Evolutionary conservation across 2,797 vertebrate species (phyloP), one percentile per base, ranked within the genome.

Genomic region (Brachymystax lenok): DNA sequence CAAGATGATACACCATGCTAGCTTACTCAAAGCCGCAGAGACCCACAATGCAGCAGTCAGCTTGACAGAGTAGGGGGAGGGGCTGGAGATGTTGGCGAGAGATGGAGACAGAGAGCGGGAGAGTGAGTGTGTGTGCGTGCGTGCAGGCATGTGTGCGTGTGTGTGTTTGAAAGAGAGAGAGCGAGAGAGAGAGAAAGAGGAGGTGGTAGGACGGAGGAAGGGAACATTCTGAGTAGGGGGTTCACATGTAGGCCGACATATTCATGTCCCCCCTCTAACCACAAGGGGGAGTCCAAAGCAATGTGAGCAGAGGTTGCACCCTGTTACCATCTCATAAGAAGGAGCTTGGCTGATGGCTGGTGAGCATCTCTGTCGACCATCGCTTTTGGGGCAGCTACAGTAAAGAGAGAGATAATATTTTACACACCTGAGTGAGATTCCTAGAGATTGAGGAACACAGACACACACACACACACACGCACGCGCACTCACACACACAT

Each of bases 351-450:
- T 19, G 72, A 59, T 16, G 30, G 30, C 8, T 51, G 16, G 72
- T 0, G 19, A 8, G 72, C 19, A 4, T 2, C 4, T 61, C n/a
- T 59, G 72, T 61, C 17, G 8, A n/a, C 27, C 16, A n/a, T 6
- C 24, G 50, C 21, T 33, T 17, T 46, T 24, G n/a, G n/a, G 70
- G 8, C 21, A 79, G 74, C 69, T 71, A 82, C 35, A 35, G 35
- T 77, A 61, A 35, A 77, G 52, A 79, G 64, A 64, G 63, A 13
- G 35, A 70, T 13, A 61, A 7, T 35, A 61, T 33, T 61, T 61
- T 30, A 61, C 71, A 73, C 52, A 59, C 54, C 30, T 59, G 54
- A 59, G 52, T 54, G 24, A 73, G 71, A 40, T 73, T 73, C 71
- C 71, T 21, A 24, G 40, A 71, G 40, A 71, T 21, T 46, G 40